Evolutionary conservation across 2,113 vertebrate genomes (phyloP), one percentile per base, ranked within the genome.

Genomic region (Dicaeum eximium): DNA sequence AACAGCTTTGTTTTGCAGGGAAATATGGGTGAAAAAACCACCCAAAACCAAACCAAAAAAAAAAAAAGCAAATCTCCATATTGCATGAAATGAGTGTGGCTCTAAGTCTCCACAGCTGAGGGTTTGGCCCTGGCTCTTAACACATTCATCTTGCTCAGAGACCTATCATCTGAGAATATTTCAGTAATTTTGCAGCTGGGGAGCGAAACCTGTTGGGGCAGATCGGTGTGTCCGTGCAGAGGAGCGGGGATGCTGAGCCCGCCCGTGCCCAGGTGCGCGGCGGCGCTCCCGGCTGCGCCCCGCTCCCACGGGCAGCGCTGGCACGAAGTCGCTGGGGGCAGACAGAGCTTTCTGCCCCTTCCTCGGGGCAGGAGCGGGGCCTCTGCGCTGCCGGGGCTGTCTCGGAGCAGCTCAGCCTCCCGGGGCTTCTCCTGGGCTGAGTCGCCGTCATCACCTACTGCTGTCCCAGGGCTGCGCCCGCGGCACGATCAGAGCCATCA

Each of bases 171-270:
- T 71, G 48, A 56, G 93, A 83, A 42, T 22, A 74, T 92, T 94
- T 90, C 88, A 90, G 85, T 92, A 75, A 16, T 67, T 94, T 67
- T 64, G 93, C 79, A 86, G 93, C 79, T 92, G 90, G 47, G 54
- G 90, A 83, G 71, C 37, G 82, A 20, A 94, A 84, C 95, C 79
- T 96, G 95, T 88, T 2, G 37, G 79, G 92, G 92, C 92, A 96
- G 92, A 51, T 96, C 45, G 1, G 7, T 74, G 69, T 90, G 93
- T 94, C 95, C 69, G 4, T 79, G 92, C 85, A 48, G 85, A 82
- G 75, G 30, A 85, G 87, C 1, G 22, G 3, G 71, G 92, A 6
- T 56, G 31, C 6, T 71, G 81, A 20, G 6, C 62, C 57, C 48
- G 83, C 72, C 89, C 9, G 30, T 51, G 88, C 90, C 92, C 93